These are phyloP conservation scores for Sakesphorus luctuosus DNA, from an alignment of 2,113 vertebrate genomes.

Conservation along the genomic window DNA sequence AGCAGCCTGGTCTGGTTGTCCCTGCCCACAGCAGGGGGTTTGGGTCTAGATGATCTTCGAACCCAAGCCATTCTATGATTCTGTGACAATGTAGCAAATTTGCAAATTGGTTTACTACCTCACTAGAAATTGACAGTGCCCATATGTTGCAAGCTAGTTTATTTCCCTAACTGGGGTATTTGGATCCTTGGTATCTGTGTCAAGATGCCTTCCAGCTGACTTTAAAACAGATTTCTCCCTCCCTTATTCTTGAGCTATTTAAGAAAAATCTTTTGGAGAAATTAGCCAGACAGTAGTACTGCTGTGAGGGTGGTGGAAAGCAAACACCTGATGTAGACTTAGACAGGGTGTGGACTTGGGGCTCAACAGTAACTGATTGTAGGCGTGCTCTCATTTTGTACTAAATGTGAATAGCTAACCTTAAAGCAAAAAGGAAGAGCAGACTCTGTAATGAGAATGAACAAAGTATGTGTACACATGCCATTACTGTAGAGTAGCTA, in stretches of 20 bases:
- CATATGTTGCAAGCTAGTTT: background rate
- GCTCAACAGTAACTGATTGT: background rate
- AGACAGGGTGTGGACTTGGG: background rate
- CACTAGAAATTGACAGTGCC: background rate
- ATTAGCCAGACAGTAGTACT: background rate
- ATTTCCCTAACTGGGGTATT: background rate
- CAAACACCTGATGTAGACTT: background rate
- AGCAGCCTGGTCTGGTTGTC: background rate
- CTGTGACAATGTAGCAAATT: background rate
- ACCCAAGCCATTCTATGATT: background rate
- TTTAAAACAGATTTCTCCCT: background rate
- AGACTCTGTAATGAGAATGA: background rate
- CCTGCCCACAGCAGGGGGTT: background rate
- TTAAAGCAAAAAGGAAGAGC: background rate
- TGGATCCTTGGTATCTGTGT: background rate
- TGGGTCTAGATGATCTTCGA: background rate
- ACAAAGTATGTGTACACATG: fast-evolving
- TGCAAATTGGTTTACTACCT: background rate
- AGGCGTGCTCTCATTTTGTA: background rate
- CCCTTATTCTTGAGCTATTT: background rate
- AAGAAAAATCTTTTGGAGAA: background rate
- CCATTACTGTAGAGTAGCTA: background rate
- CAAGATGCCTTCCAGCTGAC: background rate
- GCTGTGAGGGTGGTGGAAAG: background rate
- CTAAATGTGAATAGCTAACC: background rate